Evolutionary conservation across 2,113 vertebrate species (phyloP).

Genomic region (Upupa epops): DNA sequence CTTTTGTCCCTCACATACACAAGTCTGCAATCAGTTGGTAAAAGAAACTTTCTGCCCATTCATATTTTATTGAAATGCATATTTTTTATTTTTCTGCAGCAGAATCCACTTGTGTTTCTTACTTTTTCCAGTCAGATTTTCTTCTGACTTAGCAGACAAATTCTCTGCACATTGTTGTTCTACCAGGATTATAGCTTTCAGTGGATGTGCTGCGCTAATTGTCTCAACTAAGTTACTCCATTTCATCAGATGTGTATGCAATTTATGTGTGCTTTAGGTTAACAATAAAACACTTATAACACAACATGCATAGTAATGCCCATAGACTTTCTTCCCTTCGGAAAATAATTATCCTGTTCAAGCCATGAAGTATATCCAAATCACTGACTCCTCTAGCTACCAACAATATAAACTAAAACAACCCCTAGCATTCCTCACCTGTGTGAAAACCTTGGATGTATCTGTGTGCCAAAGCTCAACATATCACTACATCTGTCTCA

Average conservation of each 20-base stretch:
- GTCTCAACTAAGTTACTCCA: not conserved
- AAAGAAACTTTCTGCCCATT: not conserved
- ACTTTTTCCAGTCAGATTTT: not conserved
- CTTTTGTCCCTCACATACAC: not conserved
- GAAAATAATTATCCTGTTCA: not conserved
- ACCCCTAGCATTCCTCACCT: not conserved
- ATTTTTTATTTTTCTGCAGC: not conserved
- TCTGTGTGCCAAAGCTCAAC: not conserved
- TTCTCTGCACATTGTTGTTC: not conserved
- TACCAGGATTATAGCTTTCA: not conserved
- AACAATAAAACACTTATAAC: not conserved
- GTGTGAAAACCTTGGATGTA: not conserved
- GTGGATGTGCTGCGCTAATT: not conserved
- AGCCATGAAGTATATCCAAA: not conserved
- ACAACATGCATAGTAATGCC: not conserved
- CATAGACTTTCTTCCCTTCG: not conserved
- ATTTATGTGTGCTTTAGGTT: not conserved
- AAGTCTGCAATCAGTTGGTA: not conserved
- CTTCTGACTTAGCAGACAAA: not conserved
- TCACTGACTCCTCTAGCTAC: not conserved
- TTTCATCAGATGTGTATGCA: not conserved
- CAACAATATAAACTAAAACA: not conserved
- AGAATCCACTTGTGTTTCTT: not conserved
- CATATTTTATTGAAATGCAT: not conserved
- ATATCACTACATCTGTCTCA: not conserved